A percentile compares a stretch with the other conserved stretches of the same genome.
Evolutionary conservation across 1,140 invertebrate genomes (phyloP).

Genomic region (Cardiocondyla obscurior): DNA sequence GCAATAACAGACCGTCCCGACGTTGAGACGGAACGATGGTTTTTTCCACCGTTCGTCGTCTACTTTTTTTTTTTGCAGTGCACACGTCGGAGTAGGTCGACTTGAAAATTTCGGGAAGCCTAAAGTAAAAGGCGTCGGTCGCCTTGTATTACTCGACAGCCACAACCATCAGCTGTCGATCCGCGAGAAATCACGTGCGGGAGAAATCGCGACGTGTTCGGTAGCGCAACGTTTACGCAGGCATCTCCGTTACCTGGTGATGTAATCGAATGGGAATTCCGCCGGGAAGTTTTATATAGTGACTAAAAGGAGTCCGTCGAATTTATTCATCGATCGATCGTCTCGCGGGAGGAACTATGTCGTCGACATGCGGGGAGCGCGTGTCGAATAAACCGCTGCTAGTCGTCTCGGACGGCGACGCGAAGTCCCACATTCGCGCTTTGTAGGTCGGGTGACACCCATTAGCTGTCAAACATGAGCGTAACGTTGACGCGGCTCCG

Average conservation of each 20-base stretch:
- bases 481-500: background rate
- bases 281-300: background rate
- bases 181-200: background rate
- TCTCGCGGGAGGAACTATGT: background rate
- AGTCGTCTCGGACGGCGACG: background rate
- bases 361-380: background rate
- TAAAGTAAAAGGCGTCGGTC: background rate
- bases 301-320: background rate
- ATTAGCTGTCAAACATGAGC: conserved; percentile 69
- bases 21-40: background rate
- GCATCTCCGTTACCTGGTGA: background rate
- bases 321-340: conserved; percentile 15
- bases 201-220: background rate
- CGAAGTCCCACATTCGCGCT: background rate
- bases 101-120: background rate
- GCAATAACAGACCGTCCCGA: background rate
- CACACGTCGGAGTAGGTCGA: background rate
- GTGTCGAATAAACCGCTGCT: background rate
- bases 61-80: background rate
- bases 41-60: background rate
- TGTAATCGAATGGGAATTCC: background rate
- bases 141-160: background rate
- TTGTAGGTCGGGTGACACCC: conserved; percentile 63
- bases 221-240: background rate
- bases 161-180: conserved; percentile 7